These are phyloP conservation scores for Morpho achilles DNA, from an alignment of 2,888 invertebrate species.

Conservation along the genomic window DNA sequence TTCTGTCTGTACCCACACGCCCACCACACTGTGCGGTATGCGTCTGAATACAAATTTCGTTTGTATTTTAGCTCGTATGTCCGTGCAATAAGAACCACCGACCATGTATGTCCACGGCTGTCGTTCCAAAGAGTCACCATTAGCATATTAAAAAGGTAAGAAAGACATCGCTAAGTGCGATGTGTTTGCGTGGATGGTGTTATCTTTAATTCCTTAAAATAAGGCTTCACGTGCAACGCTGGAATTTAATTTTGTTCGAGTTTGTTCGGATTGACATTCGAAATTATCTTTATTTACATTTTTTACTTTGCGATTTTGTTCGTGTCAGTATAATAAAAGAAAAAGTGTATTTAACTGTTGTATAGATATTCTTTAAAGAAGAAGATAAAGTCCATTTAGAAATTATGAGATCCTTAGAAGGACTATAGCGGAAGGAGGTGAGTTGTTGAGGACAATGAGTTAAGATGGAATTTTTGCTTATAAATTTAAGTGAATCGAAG, in stretches of 20 bases:
- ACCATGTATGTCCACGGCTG: slow-evolving; percentile 21
- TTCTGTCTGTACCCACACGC: slow-evolving; percentile 23
- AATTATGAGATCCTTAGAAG: too few species aligned
- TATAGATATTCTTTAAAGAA: too few species aligned
- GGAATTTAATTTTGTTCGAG: background rate
- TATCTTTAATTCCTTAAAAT: background rate
- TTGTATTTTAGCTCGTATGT: slow-evolving; percentile 15
- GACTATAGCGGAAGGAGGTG: too few species aligned
- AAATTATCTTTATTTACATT: too few species aligned
- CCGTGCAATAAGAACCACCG: slow-evolving; percentile 18
- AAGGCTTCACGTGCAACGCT: background rate
- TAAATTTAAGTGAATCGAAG: too few species aligned
- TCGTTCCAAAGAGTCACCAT: slow-evolving; percentile 37
- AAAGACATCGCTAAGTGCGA: slow-evolving; percentile 29
- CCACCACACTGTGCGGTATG: slow-evolving; percentile 13
- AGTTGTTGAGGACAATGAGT: too few species aligned
- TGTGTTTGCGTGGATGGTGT: slow-evolving; percentile 19
- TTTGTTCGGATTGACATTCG: too few species aligned
- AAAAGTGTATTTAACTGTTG: too few species aligned
- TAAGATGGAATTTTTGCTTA: too few species aligned
- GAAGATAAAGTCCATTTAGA: too few species aligned
- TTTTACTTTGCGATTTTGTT: too few species aligned
- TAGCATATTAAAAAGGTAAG: slow-evolving; percentile 53
- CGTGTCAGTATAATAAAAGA: too few species aligned
- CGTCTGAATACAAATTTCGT: slow-evolving; percentile 10